phyloP scores from a whole-genome alignment of 2,113 vertebrate species.

The Sinocyclocheilus maitianheensis region DNA sequence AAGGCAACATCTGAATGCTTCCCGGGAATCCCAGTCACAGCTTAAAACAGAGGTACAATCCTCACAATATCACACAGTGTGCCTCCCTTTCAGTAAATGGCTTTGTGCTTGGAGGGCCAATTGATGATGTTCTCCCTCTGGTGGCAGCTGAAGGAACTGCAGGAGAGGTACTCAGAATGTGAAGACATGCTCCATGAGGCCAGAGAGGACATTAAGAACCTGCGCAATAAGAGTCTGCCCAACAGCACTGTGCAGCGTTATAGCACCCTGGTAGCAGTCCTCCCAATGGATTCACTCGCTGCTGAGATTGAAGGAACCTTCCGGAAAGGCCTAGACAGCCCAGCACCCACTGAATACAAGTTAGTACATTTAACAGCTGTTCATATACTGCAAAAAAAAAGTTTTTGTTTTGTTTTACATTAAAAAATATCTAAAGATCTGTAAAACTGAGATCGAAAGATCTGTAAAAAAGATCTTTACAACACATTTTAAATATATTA shows the following conservation, averaged over 20 bases:
- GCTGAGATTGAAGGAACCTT: constrained; percentile 88
- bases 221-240: constrained; percentile 78
- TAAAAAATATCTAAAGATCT: neutral
- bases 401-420: neutral
- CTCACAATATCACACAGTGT: neutral
- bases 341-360: constrained; percentile 80
- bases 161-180: constrained; percentile 81
- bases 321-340: constrained; percentile 81
- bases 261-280: constrained; percentile 70
- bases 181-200: constrained; percentile 82
- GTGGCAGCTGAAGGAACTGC: constrained; percentile 80
- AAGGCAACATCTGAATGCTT: constrained; percentile 77
- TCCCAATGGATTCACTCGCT: constrained; percentile 87
- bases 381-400: neutral
- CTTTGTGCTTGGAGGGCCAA: neutral
- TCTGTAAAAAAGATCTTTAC: neutral
- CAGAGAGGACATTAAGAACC: constrained; percentile 82
- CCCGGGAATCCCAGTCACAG: constrained; percentile 75
- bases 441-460: neutral
- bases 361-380: constrained; percentile 57
- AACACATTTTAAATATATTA: neutral
- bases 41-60: constrained; percentile 79
- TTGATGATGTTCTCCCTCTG: constrained; percentile 34
- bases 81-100: neutral
- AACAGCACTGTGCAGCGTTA: constrained; percentile 83